Conservation (phyloP, 2,113 vertebrate species). For the Carassius auratus region DNA sequence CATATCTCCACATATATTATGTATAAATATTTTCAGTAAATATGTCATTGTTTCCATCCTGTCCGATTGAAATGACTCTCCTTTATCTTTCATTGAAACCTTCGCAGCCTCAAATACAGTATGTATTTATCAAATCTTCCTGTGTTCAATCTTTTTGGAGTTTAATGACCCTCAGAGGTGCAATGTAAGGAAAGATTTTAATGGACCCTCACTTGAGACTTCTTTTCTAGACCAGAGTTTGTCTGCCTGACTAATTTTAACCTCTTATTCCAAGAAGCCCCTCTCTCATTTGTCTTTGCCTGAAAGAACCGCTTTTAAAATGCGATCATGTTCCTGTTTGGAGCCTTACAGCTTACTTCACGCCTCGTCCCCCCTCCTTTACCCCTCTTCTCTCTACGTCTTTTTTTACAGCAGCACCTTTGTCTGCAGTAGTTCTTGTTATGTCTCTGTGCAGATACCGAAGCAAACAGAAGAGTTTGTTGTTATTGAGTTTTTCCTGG, state of each 20-base stretch:
- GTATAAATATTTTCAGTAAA: neutral
- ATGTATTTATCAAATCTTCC: neutral
- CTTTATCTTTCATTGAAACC: neutral
- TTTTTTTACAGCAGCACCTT: slow-evolving; percentile 5
- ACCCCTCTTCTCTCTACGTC: neutral
- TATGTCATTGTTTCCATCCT: neutral
- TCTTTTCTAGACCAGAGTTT: slow-evolving; percentile 21
- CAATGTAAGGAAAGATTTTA: slow-evolving; percentile 38
- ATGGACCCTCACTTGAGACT: slow-evolving; percentile 14
- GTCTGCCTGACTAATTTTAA: slow-evolving; percentile 38
- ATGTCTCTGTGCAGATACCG: slow-evolving; percentile 32
- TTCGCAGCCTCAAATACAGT: neutral
- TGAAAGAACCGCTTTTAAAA: slow-evolving; percentile 39
- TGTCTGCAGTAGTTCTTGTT: slow-evolving; percentile 25
- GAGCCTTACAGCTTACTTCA: neutral
- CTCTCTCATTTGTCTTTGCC: slow-evolving; percentile 22
- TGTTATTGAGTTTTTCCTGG: neutral
- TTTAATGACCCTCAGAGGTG: slow-evolving; percentile 19
- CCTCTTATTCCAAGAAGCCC: neutral
- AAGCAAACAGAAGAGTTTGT: neutral
- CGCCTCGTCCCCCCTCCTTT: neutral
- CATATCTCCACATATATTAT: neutral
- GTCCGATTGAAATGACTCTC: neutral
- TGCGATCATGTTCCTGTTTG: slow-evolving; percentile 36
- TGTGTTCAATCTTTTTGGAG: neutral